phyloP scores from a whole-genome alignment of 2,113 vertebrate species.

The Saguinus midas region DNA sequence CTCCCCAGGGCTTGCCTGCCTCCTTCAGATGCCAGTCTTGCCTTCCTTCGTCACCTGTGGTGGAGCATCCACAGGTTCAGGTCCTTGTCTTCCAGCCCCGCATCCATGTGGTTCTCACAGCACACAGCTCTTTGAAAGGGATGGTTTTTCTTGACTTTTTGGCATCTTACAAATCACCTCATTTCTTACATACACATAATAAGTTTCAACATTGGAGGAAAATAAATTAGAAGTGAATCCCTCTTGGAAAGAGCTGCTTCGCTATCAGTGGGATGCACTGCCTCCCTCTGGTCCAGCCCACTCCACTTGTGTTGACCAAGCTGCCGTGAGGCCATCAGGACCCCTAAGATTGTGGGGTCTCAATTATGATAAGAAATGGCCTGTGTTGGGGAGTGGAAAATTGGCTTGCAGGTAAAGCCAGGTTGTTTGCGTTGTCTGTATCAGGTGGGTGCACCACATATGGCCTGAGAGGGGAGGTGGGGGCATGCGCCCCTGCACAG shows the following conservation, averaged over 20 bases:
- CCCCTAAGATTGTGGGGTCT: not conserved
- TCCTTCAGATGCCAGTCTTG: accelerated
- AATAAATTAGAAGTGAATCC: accelerated
- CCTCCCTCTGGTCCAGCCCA: accelerated
- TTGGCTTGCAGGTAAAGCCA: not conserved
- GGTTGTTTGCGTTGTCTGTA: accelerated
- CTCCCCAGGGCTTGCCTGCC: not conserved
- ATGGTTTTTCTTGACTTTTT: not conserved
- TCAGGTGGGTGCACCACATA: accelerated
- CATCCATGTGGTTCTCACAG: accelerated
- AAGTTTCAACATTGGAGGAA: not conserved
- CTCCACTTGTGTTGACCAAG: accelerated
- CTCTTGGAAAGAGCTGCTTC: not conserved
- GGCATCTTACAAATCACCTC: not conserved
- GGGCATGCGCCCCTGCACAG: no score
- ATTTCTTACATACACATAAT: not conserved
- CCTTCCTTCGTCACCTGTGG: accelerated
- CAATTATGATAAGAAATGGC: not conserved
- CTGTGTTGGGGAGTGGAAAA: accelerated
- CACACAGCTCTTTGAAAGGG: accelerated
- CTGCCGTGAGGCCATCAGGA: accelerated
- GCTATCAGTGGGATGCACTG: accelerated
- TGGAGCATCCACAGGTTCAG: accelerated
- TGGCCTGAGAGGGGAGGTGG: accelerated
- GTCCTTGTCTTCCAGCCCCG: accelerated